Evolutionary conservation across 2,888 invertebrate genomes (phyloP).

Genomic region (Monoplex corrugatus): DNA sequence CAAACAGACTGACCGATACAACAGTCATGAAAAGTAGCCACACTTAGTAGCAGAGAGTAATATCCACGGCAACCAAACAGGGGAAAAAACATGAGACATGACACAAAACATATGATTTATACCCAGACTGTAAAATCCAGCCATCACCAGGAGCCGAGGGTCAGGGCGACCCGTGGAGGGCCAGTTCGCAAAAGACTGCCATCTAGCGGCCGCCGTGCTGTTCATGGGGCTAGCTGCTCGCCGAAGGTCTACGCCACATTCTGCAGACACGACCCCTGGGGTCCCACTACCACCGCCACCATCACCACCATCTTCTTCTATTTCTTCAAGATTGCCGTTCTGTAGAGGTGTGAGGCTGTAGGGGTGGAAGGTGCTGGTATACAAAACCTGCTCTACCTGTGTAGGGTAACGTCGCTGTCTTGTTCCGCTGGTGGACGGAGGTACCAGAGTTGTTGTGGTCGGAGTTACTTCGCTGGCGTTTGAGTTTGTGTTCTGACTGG

Average conservation of each 20-base stretch:
- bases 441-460: neutral
- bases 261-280: neutral
- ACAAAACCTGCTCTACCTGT: too few relatives aligned
- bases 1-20: neutral
- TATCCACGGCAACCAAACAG: neutral
- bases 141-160: neutral
- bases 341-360: neutral
- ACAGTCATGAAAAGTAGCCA: neutral
- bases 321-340: neutral
- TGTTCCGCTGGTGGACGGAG: neutral
- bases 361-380: too few relatives aligned
- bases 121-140: neutral
- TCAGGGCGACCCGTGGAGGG: neutral
- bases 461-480: neutral
- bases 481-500: too few relatives aligned
- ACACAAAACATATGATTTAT: too few relatives aligned
- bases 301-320: neutral
- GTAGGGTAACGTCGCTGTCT: neutral
- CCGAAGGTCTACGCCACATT: neutral
- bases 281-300: neutral
- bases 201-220: neutral
- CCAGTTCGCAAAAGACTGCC: neutral
- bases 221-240: constrained; percentile 4
- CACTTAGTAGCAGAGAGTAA: neutral
- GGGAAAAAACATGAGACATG: neutral